A percentile compares a stretch with the other conserved stretches of the same genome.
phyloP scores from a whole-genome alignment of 2,888 invertebrate genomes.

The Drosophila hamatofila region DNA sequence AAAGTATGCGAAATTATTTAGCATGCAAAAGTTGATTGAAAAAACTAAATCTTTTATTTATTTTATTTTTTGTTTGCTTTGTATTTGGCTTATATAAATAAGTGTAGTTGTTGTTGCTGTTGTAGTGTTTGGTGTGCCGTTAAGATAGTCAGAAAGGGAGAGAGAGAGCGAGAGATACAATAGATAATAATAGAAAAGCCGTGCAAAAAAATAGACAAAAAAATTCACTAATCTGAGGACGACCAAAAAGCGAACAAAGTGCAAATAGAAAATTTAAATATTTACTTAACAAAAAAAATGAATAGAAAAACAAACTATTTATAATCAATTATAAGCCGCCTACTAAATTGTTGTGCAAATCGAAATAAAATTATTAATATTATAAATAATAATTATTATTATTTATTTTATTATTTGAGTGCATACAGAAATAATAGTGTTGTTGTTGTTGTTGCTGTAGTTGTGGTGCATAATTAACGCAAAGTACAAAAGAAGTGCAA shows the following conservation, averaged over 20 bases:
- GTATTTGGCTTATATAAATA: slow-evolving; percentile 16
- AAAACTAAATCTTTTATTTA: slow-evolving; percentile 10
- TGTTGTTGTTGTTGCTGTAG: slow-evolving; percentile 33
- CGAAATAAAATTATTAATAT: slow-evolving; percentile 31
- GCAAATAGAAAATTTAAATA: slow-evolving; percentile 34
- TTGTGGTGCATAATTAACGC: slow-evolving; percentile 25
- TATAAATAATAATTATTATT: slow-evolving; percentile 29
- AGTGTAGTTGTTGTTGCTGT: slow-evolving; percentile 28
- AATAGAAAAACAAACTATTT: background rate
- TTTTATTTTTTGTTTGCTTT: background rate
- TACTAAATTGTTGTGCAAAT: slow-evolving; percentile 50
- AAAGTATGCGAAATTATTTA: slow-evolving; percentile 20
- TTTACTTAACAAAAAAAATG: slow-evolving; percentile 8
- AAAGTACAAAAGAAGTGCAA: slow-evolving; percentile 45
- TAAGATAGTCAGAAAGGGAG: slow-evolving; percentile 33
- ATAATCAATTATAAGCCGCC: slow-evolving; percentile 21
- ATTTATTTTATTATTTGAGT: slow-evolving; percentile 27
- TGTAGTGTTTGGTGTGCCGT: slow-evolving; percentile 42
- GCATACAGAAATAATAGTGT: slow-evolving; percentile 42
- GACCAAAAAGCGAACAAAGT: slow-evolving; percentile 48
- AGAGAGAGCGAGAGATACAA: slow-evolving; percentile 10
- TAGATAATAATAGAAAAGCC: slow-evolving; percentile 13
- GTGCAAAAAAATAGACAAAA: slow-evolving; percentile 20
- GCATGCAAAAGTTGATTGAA: slow-evolving; percentile 45
- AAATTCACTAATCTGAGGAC: slow-evolving; percentile 41